Evolutionary conservation across 2,113 vertebrate genomes (phyloP), one percentile per base, ranked within the genome.

Genomic region (Hippocampus guttulatus): DNA sequence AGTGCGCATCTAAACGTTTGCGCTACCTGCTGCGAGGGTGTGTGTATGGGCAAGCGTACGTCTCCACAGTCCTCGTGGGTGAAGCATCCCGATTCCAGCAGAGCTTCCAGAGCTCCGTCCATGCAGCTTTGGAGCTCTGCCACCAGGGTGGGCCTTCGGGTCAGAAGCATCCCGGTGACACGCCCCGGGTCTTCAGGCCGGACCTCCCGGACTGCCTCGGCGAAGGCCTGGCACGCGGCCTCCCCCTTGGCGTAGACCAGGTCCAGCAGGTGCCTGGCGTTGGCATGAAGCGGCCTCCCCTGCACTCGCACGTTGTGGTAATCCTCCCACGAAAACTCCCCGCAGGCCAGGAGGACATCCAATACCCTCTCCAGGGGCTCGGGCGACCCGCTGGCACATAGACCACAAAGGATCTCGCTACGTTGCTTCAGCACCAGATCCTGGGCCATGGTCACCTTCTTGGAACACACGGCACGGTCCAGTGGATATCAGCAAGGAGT

Each of bases 1-100:
- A 27, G 14, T 27, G 27, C 16, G 15, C 27, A 8, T 61, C 0
- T 18, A 33, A 61, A 30, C 7, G 27, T 18, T 16, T 20, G 47
- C 21, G 38, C 11, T 64, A 95, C 95, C 94, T 92, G 90, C 75
- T 96, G 94, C 25, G 93, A 90, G 1, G 92, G 84, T 0, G 94
- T 95, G 80, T 90, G 85, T 65, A 94, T 79, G 1, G 93, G 91
- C 52, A 94, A 64, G 52, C 79, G 86, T 70, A 96, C 90, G 21
- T 87, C 90, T 21, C 94, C 87, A 60, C 88, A 90, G 23, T 96
- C 94, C 2, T 83, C 87, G 55, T 75, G 71, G 58, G 90, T 91
- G 70, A 95, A 83, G 66, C 88, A 85, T 25, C 91, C 91, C 0
- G 40, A 79, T 38, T 79, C 77, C 15, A 74, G 33, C 3, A 93